Conservation (phyloP, 2,797 vertebrate species). For the Betta splendens region DNA sequence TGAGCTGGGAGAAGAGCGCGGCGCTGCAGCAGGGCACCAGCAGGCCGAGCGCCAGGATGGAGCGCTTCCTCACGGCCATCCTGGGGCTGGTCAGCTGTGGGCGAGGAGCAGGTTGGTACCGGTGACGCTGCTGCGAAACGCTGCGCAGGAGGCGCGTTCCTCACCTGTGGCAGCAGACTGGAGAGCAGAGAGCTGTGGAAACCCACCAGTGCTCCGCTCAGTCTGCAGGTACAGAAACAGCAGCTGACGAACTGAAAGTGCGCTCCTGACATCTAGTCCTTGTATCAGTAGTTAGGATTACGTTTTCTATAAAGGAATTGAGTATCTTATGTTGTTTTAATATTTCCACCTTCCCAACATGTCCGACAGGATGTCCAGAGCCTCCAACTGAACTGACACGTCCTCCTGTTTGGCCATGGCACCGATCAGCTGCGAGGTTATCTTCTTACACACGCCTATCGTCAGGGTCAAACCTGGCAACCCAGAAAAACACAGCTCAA, state of each 20-base stretch:
- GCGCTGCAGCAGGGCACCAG: constrained; percentile 90
- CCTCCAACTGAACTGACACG: constrained; percentile 92
- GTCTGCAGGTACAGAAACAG: constrained; percentile 69
- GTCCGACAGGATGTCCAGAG: constrained; percentile 94
- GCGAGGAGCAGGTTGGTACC: too few relatives aligned
- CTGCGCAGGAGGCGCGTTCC: background rate
- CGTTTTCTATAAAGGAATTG: background rate
- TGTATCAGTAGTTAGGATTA: too few relatives aligned
- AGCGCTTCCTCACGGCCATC: constrained; percentile 92
- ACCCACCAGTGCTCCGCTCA: constrained; percentile 86
- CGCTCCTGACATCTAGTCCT: too few relatives aligned
- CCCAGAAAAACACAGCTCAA: background rate
- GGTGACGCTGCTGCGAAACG: too few relatives aligned
- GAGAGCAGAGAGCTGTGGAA: constrained; percentile 91
- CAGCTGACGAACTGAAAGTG: too few relatives aligned
- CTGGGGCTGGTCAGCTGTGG: constrained; percentile 91
- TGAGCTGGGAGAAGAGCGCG: constrained; percentile 89
- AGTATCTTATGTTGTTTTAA: background rate
- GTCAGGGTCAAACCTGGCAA: constrained; percentile 87
- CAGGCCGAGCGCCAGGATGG: constrained; percentile 90
- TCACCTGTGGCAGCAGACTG: constrained; percentile 86
- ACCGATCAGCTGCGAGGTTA: constrained; percentile 91
- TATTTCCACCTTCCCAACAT: constrained; percentile 91
- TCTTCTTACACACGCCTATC: constrained; percentile 89
- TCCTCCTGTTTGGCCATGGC: constrained; percentile 93